Evolutionary conservation across 2,797 vertebrate species (phyloP).

Genomic region (Xiphorhynchus erythropygius): DNA sequence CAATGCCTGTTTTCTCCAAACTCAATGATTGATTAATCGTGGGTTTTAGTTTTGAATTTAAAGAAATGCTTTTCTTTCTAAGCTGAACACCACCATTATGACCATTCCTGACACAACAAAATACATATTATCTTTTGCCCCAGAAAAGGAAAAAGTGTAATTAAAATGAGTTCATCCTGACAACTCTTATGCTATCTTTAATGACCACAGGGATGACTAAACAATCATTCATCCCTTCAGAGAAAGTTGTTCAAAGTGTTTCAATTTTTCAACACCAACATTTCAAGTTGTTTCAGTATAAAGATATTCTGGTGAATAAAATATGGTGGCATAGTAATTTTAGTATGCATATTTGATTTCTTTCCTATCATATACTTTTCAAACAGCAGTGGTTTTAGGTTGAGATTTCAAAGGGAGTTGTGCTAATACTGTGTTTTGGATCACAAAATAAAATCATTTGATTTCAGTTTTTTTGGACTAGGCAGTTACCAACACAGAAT

Average conservation of each 20-base stretch:
- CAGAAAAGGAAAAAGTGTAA: not conserved
- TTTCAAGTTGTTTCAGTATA: not conserved
- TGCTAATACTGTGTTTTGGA: not conserved
- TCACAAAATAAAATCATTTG: not conserved
- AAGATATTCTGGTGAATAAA: not conserved
- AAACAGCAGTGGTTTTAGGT: not conserved
- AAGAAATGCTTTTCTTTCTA: not conserved
- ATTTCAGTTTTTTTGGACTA: not conserved
- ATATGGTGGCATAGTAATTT: not conserved
- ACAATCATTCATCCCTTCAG: not conserved
- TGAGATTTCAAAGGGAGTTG: not conserved
- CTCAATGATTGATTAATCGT: accelerated
- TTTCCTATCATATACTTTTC: not conserved
- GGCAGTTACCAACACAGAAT: not conserved
- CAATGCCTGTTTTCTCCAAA: not conserved
- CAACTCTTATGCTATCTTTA: not conserved
- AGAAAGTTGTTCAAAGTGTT: not conserved
- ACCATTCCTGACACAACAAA: not conserved
- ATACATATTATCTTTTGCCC: not conserved
- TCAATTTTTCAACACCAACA: not conserved
- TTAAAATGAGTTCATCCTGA: not conserved
- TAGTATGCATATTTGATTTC: not conserved
- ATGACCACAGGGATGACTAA: not conserved
- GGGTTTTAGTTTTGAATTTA: not conserved
- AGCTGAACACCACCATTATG: not conserved